Conservation (phyloP, 2,888 invertebrate species). For the Blomia tropicalis region DNA sequence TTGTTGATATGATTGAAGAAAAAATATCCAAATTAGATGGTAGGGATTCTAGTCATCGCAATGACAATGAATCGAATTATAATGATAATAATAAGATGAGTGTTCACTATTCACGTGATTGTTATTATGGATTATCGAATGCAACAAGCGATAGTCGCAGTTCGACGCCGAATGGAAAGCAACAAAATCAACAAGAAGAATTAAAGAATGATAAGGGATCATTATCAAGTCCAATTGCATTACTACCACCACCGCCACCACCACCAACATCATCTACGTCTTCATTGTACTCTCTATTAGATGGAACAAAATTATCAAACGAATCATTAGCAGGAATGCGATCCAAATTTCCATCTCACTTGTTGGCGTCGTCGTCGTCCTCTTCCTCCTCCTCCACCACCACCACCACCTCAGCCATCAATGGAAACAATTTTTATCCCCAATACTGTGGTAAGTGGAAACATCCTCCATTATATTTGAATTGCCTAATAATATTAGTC, state of each 20-base stretch:
- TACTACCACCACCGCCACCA: background rate
- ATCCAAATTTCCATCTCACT: background rate
- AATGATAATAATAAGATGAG: too few relatives aligned
- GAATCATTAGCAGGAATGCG: background rate
- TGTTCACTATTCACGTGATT: too few relatives aligned
- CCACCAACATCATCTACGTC: background rate
- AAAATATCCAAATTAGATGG: too few relatives aligned
- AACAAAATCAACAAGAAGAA: too few relatives aligned
- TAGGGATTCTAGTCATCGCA: too few relatives aligned
- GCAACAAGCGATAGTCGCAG: too few relatives aligned
- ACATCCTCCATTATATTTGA: background rate
- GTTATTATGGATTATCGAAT: too few relatives aligned
- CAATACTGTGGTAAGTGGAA: constrained; percentile 4
- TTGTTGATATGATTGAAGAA: too few relatives aligned
- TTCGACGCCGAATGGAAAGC: too few relatives aligned
- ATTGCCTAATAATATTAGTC: too few relatives aligned
- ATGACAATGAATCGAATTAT: too few relatives aligned
- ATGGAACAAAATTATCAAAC: background rate
- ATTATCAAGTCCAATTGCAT: background rate
- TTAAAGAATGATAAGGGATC: background rate
- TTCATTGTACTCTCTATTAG: background rate
- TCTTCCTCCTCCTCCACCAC: background rate
- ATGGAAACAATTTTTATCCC: constrained; percentile 3
- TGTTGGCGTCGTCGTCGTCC: background rate
- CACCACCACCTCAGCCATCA: too few relatives aligned